Base-by-base conservation (phyloP, 2,113 vertebrate species). In the Pedionomus torquatus region DNA sequence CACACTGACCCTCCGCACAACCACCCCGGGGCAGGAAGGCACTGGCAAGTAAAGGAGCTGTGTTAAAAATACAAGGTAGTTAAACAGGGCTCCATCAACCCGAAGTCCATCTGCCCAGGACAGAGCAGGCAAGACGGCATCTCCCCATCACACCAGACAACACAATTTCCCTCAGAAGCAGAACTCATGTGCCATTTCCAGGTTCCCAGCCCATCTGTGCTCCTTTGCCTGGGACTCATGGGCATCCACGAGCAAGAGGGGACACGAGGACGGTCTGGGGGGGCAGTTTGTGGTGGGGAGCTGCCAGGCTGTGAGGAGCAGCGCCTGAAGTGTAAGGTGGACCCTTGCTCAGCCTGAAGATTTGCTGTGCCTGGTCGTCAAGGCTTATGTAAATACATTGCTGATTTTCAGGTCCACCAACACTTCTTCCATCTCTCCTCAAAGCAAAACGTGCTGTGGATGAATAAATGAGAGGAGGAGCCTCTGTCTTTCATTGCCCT, bases 401-500 rank as follows among this genome's bases (percentile, higher is more conserved):
- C 31, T 68, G 1, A 18, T 48, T 49, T 44, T 7, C 60, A 35
- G 33, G 17, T 8, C 23, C 70, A 12, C 17, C 46, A 20, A 10
- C 0, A 0, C 55, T 76, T 37, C 71, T 41, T 30, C 48, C 70
- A 10, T 8, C 78, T 30, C 30, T 25, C 24, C 48, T 23, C 13
- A 2, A 55, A 61, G 61, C 83, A 60, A 33, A 87, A n/a, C 61
- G 1, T 0, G 0, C 49, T 57, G 65, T 69, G 35, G 92, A 13
- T 4, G 57, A 33, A 39, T 20, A 61, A 5, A 9, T 1, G 65
- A 37, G 31, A 6, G 0, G 15, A 51, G 57, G 26, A 91, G 43
- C 43, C 18, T 1, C 3, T 1, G 41, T 2, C n/a, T 11, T 3
- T 57, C 5, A 0, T 21, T 37, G 65, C 51, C 70, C 12, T 0